phyloP scores from a whole-genome alignment of 2,113 vertebrate species.

The Platichthys stellatus region DNA sequence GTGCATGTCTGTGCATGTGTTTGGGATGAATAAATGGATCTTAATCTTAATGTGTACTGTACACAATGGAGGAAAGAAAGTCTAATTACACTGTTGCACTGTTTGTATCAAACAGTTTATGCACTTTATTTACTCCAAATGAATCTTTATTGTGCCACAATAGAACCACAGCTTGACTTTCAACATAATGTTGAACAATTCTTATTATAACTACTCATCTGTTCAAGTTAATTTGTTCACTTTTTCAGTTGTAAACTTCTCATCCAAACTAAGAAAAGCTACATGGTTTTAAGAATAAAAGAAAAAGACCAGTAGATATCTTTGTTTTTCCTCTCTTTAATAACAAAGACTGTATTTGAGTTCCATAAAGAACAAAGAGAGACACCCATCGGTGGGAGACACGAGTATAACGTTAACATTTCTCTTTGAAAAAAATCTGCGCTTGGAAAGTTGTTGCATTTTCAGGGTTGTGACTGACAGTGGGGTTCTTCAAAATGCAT shows the following conservation, averaged over 20 bases:
- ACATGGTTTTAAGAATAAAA: neutral
- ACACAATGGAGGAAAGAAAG: too few species aligned
- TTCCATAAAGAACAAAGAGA: slow-evolving; percentile 73
- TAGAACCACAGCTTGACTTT: too few species aligned
- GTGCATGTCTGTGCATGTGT: too few species aligned
- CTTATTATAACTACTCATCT: too few species aligned
- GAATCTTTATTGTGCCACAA: too few species aligned
- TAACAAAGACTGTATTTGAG: slow-evolving; percentile 77
- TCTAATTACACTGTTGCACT: too few species aligned
- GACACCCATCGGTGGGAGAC: slow-evolving; percentile 57
- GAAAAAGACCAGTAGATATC: neutral
- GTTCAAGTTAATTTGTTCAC: too few species aligned
- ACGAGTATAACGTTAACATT: slow-evolving; percentile 62
- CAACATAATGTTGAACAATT: too few species aligned
- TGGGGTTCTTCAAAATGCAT: slow-evolving; percentile 55
- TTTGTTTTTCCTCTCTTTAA: slow-evolving; percentile 66
- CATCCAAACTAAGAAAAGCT: neutral
- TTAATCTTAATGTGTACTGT: too few species aligned
- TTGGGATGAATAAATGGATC: too few species aligned
- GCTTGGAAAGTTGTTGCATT: slow-evolving; percentile 58
- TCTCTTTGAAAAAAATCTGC: slow-evolving; percentile 52
- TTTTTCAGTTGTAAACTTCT: neutral
- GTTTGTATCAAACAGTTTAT: too few species aligned
- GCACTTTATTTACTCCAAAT: too few species aligned
- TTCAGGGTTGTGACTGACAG: slow-evolving; percentile 34